Evolutionary conservation across 2,113 vertebrate species (phyloP), one percentile per base, ranked within the genome.

Genomic region (Xiphophorus maculatus): DNA sequence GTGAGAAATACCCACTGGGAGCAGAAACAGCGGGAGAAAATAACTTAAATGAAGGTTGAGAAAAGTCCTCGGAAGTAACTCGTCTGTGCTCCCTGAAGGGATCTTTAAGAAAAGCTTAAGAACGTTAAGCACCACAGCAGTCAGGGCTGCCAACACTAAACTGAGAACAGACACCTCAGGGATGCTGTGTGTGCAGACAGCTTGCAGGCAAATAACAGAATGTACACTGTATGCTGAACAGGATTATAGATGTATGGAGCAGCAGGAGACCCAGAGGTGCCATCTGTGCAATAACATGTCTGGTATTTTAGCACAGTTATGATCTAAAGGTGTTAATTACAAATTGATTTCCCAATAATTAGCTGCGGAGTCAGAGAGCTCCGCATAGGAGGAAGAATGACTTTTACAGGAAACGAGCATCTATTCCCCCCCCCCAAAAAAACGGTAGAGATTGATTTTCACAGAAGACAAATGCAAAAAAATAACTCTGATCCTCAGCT

Each of bases 1-100:
- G 2, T 97, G 97, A 73, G 94, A 89, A 80, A 99, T 98, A 79
- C 96, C 96, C 65, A 94, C 98, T 99, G 72, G 28, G 2, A 22
- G 19, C 11, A 3, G n/a, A 2, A 63, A 48, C 40, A 5, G 63
- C 1, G 0, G 42, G 29, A 72, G 3, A 48, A 29, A 76, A 17
- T 0, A 19, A 67, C 7, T 33, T 58, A 7, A 29, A 44, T 7
- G 7, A 30, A 27, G 19, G 13, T 32, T 0, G n/a, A 32, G 15
- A 3, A 64, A 68, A 64, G 51, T 58, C 51, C 17, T 11, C 51
- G 3, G 0, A n/a, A 63, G n/a, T 30, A n/a, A 29, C 0, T 64
- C 9, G 27, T 65, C 63, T 2, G 40, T 65, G 35, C 58, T 58
- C 51, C 51, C 51, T n/a, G 51, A 58, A n/a, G 51, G 51, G 15